Evolutionary conservation across 1,140 invertebrate genomes (phyloP), one percentile per base, ranked within the genome.

Genomic region (Calephelis virginiensis): DNA sequence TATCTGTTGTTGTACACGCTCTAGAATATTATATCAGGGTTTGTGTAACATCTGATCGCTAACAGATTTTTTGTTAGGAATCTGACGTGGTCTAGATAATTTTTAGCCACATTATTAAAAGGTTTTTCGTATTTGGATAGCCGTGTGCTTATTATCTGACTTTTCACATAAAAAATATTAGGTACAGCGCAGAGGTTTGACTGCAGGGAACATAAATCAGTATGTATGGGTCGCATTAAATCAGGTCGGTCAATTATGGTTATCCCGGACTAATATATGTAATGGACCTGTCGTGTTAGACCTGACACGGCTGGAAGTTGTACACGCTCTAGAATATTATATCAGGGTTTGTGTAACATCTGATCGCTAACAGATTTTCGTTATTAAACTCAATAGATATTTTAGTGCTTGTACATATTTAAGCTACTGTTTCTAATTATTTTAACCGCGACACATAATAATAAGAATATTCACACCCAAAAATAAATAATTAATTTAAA

Each of bases 251-350:
- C 53, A 28, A 17, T 56, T 56, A 56, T 56, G 17, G 53, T 56
- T 56, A 56, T 56, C 28, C 53, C 53, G 53, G 53, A 28, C 17
- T 56, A 56, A 56, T 56, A 56, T 56, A 56, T 56, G 53, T 56
- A 56, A 56, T 56, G 53, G 53, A 17, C 53, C 37, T 56, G 53
- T 56, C 53, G 53, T 37, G 53, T 56, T 17, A 7, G 17, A 56
- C 53, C 53, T 56, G 53, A 56, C 53, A 56, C 17, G 53, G 10
- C 53, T 28, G 53, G 53, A 14, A 37, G 17, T 56, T 56, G 53
- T 28, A 56, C 53, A 56, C 17, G 53, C 5, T 28, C 28, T 6
- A 6, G 53, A 56, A 56, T 56, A 56, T 56, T 56, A 56, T 28
- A 56, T 56, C 11, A 56, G 17, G 53, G 17, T 56, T 56, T 37